Evolutionary conservation across 2,113 vertebrate species (phyloP), one percentile per base, ranked within the genome.

Genomic region (Brachionichthys hirsutus): DNA sequence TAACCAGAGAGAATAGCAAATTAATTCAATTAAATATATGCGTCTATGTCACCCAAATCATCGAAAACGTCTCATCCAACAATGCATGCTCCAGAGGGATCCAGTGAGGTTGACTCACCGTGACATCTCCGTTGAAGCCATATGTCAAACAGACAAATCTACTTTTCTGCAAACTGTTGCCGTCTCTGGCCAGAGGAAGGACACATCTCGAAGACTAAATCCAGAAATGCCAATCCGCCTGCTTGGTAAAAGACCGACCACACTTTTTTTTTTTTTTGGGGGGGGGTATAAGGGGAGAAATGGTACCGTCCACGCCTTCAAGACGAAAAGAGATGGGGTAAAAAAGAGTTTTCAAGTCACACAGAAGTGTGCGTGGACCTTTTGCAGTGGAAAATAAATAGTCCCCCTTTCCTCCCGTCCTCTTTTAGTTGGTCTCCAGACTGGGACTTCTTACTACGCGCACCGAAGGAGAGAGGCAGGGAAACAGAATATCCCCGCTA

Each of bases 91-190:
- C 36, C 36, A 5, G 5, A 1, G 24, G 24, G 24, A 30, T 30
- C 24, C 24, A 30, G 24, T 30, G 43, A 17, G 8, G 43, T 9
- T 46, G 11, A 5, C n/a, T 85, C 66, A 89, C 87, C 85, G 62
- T 12, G 76, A 71, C 70, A 62, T 74, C 68, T 53, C 62, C 67
- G 77, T 59, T 62, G 82, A 80, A 84, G 77, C 85, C 85, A 87
- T 84, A 50, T 34, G 75, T 61, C 76, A 50, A 70, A 83, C 64
- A 46, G 7, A 9, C 42, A 73, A 54, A 75, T 75, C 42, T 67
- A 87, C 85, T 85, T 87, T 82, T 68, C 76, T 76, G 54, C 77
- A 73, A 77, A 73, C 85, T 82, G 85, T 86, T 80, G 83, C 76
- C 64, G 67, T 79, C 59, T 58, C 45, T 30, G 59, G 62, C 61